phyloP scores from a whole-genome alignment of 2,113 vertebrate species.

The Ceuthmochares aereus region DNA sequence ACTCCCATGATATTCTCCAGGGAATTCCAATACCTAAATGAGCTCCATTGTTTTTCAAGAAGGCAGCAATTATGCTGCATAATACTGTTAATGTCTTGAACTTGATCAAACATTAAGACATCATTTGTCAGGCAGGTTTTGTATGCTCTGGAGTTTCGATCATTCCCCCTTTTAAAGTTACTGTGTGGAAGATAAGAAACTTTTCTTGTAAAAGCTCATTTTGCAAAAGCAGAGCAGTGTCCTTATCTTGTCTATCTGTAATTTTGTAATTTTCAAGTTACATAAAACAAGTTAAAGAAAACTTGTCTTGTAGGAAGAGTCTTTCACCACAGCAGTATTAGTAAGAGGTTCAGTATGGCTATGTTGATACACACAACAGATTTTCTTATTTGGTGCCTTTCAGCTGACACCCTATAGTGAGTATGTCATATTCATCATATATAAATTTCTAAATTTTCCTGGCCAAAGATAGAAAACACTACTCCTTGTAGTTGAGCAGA shows the following conservation, averaged over 20 bases:
- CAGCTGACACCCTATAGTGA: constrained; percentile 7
- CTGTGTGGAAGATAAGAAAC: neutral
- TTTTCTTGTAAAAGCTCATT: neutral
- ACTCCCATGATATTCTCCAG: constrained; percentile 53
- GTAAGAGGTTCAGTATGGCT: neutral
- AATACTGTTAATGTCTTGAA: constrained; percentile 34
- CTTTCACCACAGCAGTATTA: neutral
- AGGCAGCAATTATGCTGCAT: constrained; percentile 47
- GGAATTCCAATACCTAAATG: constrained; percentile 66
- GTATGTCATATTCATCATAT: constrained; percentile 11
- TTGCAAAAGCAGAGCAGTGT: neutral
- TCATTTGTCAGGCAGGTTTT: constrained; percentile 50
- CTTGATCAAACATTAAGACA: constrained; percentile 44
- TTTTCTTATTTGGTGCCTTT: constrained; percentile 42
- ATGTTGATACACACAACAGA: constrained; percentile 2
- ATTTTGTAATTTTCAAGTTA: neutral
- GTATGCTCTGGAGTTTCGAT: constrained; percentile 8
- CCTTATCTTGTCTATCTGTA: neutral
- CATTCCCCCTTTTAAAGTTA: neutral
- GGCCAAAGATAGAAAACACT: neutral
- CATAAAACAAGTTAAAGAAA: neutral
- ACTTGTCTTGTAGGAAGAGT: neutral
- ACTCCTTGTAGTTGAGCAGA: constrained; percentile 8
- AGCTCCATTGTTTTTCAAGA: constrained; percentile 63
- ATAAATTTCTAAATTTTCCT: constrained; percentile 27